A percentile compares a stretch with the other conserved stretches of the same genome.
Conservation (phyloP, 2,888 invertebrate species). For the Volucella zonaria region DNA sequence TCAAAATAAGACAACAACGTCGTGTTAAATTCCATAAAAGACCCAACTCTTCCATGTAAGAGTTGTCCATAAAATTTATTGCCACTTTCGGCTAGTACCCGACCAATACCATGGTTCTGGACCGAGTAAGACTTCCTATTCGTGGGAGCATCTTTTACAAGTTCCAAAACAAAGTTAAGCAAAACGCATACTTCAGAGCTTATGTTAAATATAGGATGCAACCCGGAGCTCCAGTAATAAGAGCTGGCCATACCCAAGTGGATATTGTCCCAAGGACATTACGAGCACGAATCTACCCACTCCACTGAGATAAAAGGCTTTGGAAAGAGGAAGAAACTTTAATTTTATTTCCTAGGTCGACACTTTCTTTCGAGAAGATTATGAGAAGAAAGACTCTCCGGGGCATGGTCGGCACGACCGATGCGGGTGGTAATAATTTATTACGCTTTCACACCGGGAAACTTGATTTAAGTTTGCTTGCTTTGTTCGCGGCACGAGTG, state of each 20-base stretch:
- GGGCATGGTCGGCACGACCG: too few species aligned
- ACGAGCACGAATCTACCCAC: neutral
- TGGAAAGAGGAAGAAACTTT: constrained; percentile 15
- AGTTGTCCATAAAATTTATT: constrained; percentile 53
- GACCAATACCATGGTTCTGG: neutral
- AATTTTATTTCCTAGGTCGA: constrained; percentile 65
- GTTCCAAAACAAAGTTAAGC: constrained; percentile 54
- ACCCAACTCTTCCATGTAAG: neutral
- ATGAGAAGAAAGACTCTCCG: too few species aligned
- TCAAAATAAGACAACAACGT: constrained; percentile 25
- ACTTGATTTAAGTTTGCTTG: constrained; percentile 65
- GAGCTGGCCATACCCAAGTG: neutral
- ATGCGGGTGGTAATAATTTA: constrained; percentile 35
- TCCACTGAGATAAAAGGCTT: constrained; percentile 5
- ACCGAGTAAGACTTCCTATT: constrained; percentile 3
- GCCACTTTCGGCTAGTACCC: neutral
- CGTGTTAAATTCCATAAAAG: constrained; percentile 3
- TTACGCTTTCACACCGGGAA: constrained; percentile 69
- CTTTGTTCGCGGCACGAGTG: constrained; percentile 3
- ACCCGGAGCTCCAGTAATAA: neutral
- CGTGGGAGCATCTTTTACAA: constrained; percentile 54
- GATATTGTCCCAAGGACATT: neutral
- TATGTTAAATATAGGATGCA: constrained; percentile 61
- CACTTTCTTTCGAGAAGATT: constrained; percentile 48
- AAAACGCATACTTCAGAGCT: constrained; percentile 47